Evolutionary conservation across 2,888 invertebrate genomes (phyloP), one percentile per base, ranked within the genome.

Genomic region (Netelia inedita): DNA sequence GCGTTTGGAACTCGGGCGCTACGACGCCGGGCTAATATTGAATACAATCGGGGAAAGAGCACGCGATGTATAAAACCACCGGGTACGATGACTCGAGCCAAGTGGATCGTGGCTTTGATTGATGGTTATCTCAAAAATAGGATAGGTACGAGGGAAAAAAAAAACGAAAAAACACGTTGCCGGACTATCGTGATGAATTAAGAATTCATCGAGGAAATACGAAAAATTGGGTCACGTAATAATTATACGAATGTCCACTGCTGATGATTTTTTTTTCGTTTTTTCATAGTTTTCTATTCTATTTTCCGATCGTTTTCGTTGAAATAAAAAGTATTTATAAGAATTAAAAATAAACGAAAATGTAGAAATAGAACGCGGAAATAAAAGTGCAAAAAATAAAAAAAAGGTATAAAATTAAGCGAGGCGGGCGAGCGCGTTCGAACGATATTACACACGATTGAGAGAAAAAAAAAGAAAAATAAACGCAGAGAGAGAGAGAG

Each of bases 281-380:
- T 72, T 79, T 72, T 35, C 61, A 59, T n/a, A 10, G 21, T n/a
- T 75, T 68, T 74, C 8, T 28, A 28, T 21, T 65, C 11, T 73
- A 46, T 69, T 68, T 76, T 66, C 55, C 2, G 43, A 23, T 35
- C 0, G 3, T 43, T 61, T 10, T 46, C 11, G 46, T 11, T 1
- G 14, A 46, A 46, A 11, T 11, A 0, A 46, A 46, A 46, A 46
- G 46, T 46, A 46, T 46, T 46, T 46, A 0, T 46, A 14, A 46
- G 14, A 46, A 46, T 46, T 46, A 2, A 46, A 5, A 11, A 46
- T 46, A 2, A 11, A 14, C 11, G 46, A 46, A 11, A 14, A 11
- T 11, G 46, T 10, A 11, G 2, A 11, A 46, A 46, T 11, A 46
- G 46, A 11, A 28, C 2, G 28, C 3, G 28, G 28, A 28, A 28